Conservation (phyloP, 1,140 invertebrate genomes). For the Drosophila biarmipes region DNA sequence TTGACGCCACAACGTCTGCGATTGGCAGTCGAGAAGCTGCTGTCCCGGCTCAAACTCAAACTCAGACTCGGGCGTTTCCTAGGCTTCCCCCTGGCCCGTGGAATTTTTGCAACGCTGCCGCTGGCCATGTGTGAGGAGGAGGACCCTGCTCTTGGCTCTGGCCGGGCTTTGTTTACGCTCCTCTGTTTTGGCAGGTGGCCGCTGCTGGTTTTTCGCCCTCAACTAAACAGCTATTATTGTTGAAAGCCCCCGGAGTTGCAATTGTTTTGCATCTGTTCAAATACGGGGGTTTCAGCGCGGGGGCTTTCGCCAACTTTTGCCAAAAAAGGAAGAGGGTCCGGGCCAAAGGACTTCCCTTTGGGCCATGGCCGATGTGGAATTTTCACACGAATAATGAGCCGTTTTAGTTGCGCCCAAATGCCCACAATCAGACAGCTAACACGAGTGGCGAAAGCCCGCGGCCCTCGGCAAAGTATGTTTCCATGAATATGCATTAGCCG, state of each 20-base stretch:
- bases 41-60: constrained; percentile 14
- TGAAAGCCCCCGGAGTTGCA: constrained; percentile 6
- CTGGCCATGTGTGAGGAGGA: not conserved
- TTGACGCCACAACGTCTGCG: constrained; percentile 11
- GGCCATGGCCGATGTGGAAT: constrained; percentile 13
- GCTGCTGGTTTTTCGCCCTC: constrained; percentile 11
- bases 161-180: not conserved
- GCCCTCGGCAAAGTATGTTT: constrained; percentile 37
- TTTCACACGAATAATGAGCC: constrained; percentile 38
- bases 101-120: constrained; percentile 5
- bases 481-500: constrained; percentile 51
- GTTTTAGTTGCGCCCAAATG: constrained; percentile 36
- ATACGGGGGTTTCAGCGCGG: constrained; percentile 4
- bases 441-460: constrained; percentile 14
- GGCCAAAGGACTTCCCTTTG: constrained; percentile 1
- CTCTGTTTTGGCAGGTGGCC: constrained; percentile 30
- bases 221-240: constrained; percentile 30
- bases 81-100: not conserved
- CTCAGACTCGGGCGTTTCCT: constrained; percentile 13
- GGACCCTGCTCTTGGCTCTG: not conserved
- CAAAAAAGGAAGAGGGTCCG: not conserved
- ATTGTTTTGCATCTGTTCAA: constrained; percentile 16
- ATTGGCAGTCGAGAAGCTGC: constrained; percentile 14
- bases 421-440: constrained; percentile 37
- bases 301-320: constrained; percentile 4